Base-by-base conservation (phyloP, 2,113 vertebrate genomes). In the Carassius carassius region DNA sequence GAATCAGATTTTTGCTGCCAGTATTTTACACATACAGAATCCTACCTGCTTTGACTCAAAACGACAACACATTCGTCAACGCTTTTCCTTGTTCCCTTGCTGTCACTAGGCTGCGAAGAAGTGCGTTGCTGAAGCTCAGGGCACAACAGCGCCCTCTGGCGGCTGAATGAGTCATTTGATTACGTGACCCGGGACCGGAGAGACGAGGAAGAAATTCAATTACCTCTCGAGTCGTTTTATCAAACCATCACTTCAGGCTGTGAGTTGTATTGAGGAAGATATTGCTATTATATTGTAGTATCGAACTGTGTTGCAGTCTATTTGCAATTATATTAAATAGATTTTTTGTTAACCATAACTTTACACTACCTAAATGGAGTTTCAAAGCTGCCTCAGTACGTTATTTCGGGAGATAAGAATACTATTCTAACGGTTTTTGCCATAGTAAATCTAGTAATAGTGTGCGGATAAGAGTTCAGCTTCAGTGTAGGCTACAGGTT, bases 51-150 rank as follows among this genome's bases (percentile, higher is more conserved):
- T 35, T 5, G 11, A 32, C 25, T 58, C 21, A 32, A 47, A 63
- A 85, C 51, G 49, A 82, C 76, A 81, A 60, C n/a, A 35, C 47
- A 78, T 11, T 37, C 32, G 23, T 49, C 12, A 2, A 19, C 8
- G 23, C 41, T 85, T 79, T 65, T 77, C 81, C 29, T 56, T 54
- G 35, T 83, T 58, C 29, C 1, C 41, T 9, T 70, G 83, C 60
- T 84, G 80, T 76, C 29, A 78, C 25, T 60, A 58, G 41, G 25
- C 56, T 67, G 4, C 51, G 86, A 82, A 82, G 83, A 87, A 85
- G 78, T 21, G 78, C 14, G 41, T 0, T 63, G 32, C 32, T 85
- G 32, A 12, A n/a, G 65, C 60, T 3, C n/a, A 2, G 19, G 13
- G 12, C 49, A 7, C 29, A 32, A 13, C 19, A 35, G 23, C 72